A percentile compares a stretch with the other conserved stretches of the same genome.
Evolutionary conservation across 2,888 invertebrate genomes (phyloP).

Genomic region (Dryococelus australis): DNA sequence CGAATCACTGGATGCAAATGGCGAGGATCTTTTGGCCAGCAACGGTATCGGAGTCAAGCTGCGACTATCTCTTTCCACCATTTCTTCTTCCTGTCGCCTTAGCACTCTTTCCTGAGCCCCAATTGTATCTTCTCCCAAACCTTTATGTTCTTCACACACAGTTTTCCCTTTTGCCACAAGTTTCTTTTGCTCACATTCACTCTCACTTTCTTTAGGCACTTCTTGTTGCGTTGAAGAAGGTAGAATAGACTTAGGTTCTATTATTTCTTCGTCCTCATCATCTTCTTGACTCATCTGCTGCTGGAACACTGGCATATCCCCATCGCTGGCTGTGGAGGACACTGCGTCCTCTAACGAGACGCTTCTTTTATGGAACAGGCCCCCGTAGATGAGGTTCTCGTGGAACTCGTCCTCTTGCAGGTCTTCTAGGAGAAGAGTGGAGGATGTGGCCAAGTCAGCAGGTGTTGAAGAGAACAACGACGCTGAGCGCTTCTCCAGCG

Average conservation of each 20-base stretch:
- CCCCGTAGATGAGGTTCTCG: conserved; percentile 79
- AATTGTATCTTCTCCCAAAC: background rate
- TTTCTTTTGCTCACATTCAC: conserved; percentile 29
- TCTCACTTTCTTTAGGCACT: conserved; percentile 26
- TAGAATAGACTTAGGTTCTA: background rate
- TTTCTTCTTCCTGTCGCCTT: background rate
- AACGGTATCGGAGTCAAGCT: conserved; percentile 45
- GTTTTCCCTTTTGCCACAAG: conserved; percentile 17
- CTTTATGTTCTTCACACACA: background rate
- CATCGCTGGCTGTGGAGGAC: conserved; percentile 42
- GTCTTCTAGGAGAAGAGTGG: conserved; percentile 54
- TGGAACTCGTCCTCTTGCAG: conserved; percentile 73
- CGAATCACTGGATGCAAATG: conserved; percentile 85
- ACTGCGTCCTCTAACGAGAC: conserved; percentile 47
- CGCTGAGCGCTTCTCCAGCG: conserved; percentile 55
- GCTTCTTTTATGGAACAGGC: conserved; percentile 64
- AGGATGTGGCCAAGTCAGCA: conserved; percentile 56
- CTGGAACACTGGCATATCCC: conserved; percentile 39
- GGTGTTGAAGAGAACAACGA: conserved; percentile 58
- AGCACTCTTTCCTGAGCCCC: background rate
- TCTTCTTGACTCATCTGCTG: conserved; percentile 37
- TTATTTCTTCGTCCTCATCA: conserved; percentile 35
- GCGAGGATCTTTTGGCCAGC: conserved; percentile 59
- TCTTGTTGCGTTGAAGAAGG: background rate
- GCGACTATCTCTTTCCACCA: conserved; percentile 38